Evolutionary conservation across 2,888 invertebrate genomes (phyloP).

Genomic region (Leucophenga montana): DNA sequence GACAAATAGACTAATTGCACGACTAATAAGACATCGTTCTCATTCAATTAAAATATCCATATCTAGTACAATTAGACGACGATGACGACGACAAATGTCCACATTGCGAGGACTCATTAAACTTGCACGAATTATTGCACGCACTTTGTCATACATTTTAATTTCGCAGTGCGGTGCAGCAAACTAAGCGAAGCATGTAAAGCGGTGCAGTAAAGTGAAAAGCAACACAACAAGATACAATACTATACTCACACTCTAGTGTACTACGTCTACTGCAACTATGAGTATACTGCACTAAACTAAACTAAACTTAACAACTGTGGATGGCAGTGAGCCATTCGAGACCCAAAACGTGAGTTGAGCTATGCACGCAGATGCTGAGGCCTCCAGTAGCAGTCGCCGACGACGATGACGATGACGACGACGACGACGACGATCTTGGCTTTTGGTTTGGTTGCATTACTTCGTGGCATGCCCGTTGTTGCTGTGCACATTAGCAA

Average conservation of each 20-base stretch:
- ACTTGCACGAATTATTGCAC: slow-evolving; percentile 71
- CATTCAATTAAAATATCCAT: slow-evolving; percentile 71
- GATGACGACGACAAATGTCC: slow-evolving; percentile 57
- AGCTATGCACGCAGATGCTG: slow-evolving; percentile 18
- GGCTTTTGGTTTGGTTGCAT: not conserved
- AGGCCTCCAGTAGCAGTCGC: slow-evolving; percentile 4
- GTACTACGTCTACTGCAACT: too few species aligned
- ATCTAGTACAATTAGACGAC: slow-evolving; percentile 71
- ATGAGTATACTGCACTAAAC: too few species aligned
- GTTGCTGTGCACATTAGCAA: slow-evolving; percentile 64
- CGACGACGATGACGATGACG: not conserved
- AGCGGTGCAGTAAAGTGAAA: slow-evolving; percentile 1
- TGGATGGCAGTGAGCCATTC: slow-evolving; percentile 17
- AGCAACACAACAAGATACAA: slow-evolving; percentile 24
- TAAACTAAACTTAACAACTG: too few species aligned
- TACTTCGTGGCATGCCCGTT: not conserved
- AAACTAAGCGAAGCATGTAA: too few species aligned
- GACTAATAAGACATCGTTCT: slow-evolving; percentile 66
- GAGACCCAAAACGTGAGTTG: not conserved
- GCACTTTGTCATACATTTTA: slow-evolving; percentile 72
- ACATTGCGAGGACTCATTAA: slow-evolving; percentile 64
- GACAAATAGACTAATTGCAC: slow-evolving; percentile 61
- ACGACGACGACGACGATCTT: not conserved
- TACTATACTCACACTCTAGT: too few species aligned
- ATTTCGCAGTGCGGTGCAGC: slow-evolving; percentile 55